Evolutionary conservation across 2,797 vertebrate species (phyloP).

Genomic region (Nothura maculosa): DNA sequence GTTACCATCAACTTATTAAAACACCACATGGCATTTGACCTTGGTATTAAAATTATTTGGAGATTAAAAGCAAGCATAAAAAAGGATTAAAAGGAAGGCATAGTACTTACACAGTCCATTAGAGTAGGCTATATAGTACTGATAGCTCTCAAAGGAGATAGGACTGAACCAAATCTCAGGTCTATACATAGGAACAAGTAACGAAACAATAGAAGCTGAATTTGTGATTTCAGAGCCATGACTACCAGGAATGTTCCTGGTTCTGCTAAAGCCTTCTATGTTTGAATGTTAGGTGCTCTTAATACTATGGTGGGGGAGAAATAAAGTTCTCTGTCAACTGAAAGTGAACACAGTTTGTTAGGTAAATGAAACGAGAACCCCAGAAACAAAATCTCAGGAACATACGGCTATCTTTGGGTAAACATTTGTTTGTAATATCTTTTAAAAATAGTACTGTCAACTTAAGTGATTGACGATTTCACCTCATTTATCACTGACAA

Average conservation of each 20-base stretch:
- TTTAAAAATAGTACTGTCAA: conserved; percentile 70
- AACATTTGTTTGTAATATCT: conserved; percentile 79
- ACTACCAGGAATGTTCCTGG: not conserved
- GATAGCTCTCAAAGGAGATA: conserved; percentile 30
- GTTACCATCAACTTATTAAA: not conserved
- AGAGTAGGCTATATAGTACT: not conserved
- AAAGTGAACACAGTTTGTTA: not conserved
- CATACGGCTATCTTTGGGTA: conserved; percentile 64
- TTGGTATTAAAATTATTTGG: conserved; percentile 59
- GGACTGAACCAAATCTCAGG: not conserved
- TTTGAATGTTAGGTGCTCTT: not conserved
- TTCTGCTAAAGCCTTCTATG: not conserved
- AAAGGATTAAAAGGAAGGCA: conserved; percentile 8
- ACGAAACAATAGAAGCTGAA: not conserved
- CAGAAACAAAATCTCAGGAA: not conserved
- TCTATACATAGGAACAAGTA: not conserved
- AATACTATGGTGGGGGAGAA: not conserved
- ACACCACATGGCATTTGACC: conserved; percentile 30
- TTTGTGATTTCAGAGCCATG: not conserved
- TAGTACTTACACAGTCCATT: conserved; percentile 10
- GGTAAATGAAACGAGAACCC: not conserved
- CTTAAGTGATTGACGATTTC: conserved; percentile 70
- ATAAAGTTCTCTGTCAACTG: not conserved
- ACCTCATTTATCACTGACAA: conserved; percentile 78
- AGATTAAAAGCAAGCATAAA: conserved; percentile 60